Conservation (phyloP, 2,797 vertebrate genomes). For the Gymnodraco acuticeps region DNA sequence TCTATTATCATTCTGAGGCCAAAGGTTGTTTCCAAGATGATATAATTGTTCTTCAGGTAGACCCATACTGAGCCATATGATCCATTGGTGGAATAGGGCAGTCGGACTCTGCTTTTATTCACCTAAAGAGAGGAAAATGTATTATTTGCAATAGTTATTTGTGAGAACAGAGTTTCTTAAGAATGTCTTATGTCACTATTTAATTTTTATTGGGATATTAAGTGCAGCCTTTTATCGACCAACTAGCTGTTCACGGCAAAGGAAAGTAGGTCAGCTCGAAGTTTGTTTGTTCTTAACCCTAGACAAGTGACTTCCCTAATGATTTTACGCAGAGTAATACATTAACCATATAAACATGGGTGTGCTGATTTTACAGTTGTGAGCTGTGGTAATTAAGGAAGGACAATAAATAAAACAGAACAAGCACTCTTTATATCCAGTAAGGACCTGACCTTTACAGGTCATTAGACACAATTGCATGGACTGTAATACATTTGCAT, state of each 20-base stretch:
- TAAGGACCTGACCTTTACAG: not conserved
- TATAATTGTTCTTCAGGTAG: conserved; percentile 53
- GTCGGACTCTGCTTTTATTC: conserved; percentile 61
- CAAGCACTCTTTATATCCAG: not conserved
- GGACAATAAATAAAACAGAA: conserved; percentile 19
- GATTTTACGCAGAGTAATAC: conserved; percentile 15
- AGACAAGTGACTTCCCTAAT: conserved; percentile 11
- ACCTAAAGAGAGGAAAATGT: conserved; percentile 71
- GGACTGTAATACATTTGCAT: conserved; percentile 5
- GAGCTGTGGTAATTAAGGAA: conserved; percentile 16
- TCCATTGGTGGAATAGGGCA: conserved; percentile 69
- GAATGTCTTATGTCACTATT: not conserved
- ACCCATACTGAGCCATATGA: conserved; percentile 66
- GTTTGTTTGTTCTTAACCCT: conserved; percentile 6
- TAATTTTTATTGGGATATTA: not conserved
- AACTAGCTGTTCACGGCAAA: conserved; percentile 12
- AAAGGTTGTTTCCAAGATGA: conserved; percentile 81
- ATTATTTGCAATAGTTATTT: conserved; percentile 4
- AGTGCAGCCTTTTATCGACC: not conserved
- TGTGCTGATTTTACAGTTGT: conserved; percentile 21
- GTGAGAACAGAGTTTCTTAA: not conserved
- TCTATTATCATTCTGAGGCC: conserved; percentile 87
- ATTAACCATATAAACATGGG: conserved; percentile 29
- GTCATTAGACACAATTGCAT: not conserved
- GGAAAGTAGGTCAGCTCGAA: conserved; percentile 13